A percentile compares a stretch with the other conserved stretches of the same genome.
Evolutionary conservation across 1,140 invertebrate species (phyloP).

Genomic region (Vollenhovia emeryi): DNA sequence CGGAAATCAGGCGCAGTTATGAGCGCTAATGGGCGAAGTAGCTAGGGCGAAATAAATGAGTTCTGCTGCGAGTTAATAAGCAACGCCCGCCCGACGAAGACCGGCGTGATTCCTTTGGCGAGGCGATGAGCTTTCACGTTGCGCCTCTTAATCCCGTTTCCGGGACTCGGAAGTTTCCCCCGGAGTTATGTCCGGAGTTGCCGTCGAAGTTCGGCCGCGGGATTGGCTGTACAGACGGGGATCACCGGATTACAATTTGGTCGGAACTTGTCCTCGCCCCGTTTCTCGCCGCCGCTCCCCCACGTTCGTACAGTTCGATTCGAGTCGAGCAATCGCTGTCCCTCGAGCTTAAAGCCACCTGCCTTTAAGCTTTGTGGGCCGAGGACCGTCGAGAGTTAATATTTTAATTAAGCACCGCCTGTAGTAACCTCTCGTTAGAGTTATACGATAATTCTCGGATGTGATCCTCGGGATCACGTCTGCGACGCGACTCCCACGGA

Average conservation of each 20-base stretch:
- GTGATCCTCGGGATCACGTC: too few relatives aligned
- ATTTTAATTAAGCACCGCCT: slow-evolving; percentile 44
- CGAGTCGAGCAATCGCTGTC: slow-evolving; percentile 53
- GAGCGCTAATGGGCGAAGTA: slow-evolving; percentile 38
- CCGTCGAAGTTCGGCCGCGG: slow-evolving; percentile 61
- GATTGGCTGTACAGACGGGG: slow-evolving; percentile 65
- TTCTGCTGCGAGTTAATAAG: slow-evolving; percentile 57
- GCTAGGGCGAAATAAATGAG: slow-evolving; percentile 47
- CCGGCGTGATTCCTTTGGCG: slow-evolving; percentile 52
- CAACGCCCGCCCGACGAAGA: slow-evolving; percentile 45
- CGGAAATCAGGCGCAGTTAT: slow-evolving; percentile 41
- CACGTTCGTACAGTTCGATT: slow-evolving; percentile 58
- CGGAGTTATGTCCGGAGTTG: slow-evolving; percentile 67
- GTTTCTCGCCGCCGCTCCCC: background rate
- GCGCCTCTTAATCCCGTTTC: slow-evolving; percentile 67
- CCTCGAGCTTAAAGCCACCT: slow-evolving; percentile 45
- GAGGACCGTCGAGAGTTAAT: slow-evolving; percentile 48
- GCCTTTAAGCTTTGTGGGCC: slow-evolving; percentile 46
- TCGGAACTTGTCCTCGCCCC: slow-evolving; percentile 56
- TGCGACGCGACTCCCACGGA: background rate
- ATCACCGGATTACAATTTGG: slow-evolving; percentile 69
- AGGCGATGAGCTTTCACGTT: slow-evolving; percentile 67
- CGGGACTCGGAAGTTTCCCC: slow-evolving; percentile 63
- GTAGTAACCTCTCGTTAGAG: slow-evolving; percentile 15
- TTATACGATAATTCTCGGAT: background rate